A percentile compares a stretch with the other conserved stretches of the same genome.
Evolutionary conservation across 2,113 vertebrate species (phyloP).

Genomic region (Nettapus auritus): DNA sequence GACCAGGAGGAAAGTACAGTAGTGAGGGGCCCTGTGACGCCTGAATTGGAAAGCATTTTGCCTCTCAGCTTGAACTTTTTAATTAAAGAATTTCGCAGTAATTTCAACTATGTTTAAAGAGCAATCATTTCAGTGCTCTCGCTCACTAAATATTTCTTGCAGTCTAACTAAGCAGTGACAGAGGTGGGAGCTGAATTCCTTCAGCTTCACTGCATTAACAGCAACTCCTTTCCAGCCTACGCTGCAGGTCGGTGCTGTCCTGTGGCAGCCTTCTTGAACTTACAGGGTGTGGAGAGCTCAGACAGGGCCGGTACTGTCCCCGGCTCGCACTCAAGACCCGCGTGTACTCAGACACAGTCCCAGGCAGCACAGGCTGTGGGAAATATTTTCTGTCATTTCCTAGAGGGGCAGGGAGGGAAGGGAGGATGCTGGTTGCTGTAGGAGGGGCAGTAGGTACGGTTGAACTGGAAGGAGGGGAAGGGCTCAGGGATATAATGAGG

Average conservation of each 20-base stretch:
- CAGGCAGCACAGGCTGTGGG: neutral
- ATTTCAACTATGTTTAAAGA: constrained; percentile 18
- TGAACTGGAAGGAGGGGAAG: constrained; percentile 63
- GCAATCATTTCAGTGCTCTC: neutral
- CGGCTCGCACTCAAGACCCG: neutral
- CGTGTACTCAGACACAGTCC: neutral
- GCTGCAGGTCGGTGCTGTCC: neutral
- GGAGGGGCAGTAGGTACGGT: constrained; percentile 15
- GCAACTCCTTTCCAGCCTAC: neutral
- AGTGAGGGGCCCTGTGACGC: neutral
- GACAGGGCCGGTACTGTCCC: neutral
- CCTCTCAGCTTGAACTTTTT: constrained; percentile 43
- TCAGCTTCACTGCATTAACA: neutral
- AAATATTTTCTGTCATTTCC: constrained; percentile 16
- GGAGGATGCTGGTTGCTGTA: neutral
- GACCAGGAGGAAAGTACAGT: neutral
- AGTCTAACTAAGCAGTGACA: neutral
- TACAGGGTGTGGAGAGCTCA: constrained; percentile 13
- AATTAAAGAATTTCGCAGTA: constrained; percentile 28
- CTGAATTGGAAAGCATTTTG: neutral
- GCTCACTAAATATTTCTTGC: neutral
- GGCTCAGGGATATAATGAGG: constrained; percentile 53
- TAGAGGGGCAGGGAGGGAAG: constrained; percentile 13
- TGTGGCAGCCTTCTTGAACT: neutral
- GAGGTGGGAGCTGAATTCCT: neutral